These are phyloP conservation scores for Mamestra configurata DNA, from an alignment of 1,140 invertebrate genomes.

Conservation along the genomic window DNA sequence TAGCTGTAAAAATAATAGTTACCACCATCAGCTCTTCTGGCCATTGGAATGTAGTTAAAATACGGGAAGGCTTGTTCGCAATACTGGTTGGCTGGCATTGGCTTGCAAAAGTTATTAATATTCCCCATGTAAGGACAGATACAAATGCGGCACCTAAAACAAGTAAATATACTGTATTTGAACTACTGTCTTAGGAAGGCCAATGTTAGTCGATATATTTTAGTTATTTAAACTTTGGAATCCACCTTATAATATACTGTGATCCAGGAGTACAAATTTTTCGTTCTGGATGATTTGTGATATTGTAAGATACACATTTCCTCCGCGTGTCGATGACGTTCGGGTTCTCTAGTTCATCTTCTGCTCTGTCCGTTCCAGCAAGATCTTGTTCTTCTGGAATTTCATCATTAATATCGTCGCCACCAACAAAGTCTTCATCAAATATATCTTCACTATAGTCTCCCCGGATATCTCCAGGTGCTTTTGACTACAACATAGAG, in stretches of 20 bases:
- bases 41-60: conserved; percentile 70
- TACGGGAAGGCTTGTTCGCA: conserved; percentile 74
- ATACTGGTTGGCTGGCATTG: conserved; percentile 61
- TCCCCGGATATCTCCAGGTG: background rate
- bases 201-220: too few relatives aligned
- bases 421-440: background rate
- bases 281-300: conserved; percentile 43
- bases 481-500: background rate
- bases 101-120: conserved; percentile 72
- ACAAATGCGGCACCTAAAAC: conserved; percentile 71
- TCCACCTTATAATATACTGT: conserved; percentile 72
- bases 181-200: too few relatives aligned
- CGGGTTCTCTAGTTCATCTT: background rate
- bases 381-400: background rate
- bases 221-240: too few relatives aligned
- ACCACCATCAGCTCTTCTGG: conserved; percentile 54
- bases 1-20: background rate
- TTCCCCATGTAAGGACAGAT: conserved; percentile 75
- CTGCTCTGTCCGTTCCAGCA: background rate
- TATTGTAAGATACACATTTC: conserved; percentile 46
- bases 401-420: background rate
- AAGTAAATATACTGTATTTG: too few relatives aligned
- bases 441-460: background rate
- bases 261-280: conserved; percentile 70
- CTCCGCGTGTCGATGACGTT: background rate